phyloP scores from a whole-genome alignment of 2,888 invertebrate genomes.

The Ophraella communa region DNA sequence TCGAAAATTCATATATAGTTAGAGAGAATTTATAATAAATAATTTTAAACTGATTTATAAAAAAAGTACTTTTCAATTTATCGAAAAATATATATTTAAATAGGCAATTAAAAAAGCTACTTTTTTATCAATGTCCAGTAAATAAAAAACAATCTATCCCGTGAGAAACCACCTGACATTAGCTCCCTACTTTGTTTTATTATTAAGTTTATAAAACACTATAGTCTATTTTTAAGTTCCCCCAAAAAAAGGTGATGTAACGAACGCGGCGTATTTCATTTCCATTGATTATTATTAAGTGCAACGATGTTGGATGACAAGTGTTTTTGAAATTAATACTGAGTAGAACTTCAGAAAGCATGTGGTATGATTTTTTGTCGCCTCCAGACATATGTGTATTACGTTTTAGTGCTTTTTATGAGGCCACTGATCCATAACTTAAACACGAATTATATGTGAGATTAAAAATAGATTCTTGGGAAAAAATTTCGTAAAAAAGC shows the following conservation, averaged over 20 bases:
- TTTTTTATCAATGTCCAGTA: background rate
- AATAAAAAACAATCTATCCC: background rate
- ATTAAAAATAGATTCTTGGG: constrained; percentile 42
- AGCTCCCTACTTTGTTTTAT: background rate
- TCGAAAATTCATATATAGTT: too few species aligned
- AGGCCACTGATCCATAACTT: constrained; percentile 49
- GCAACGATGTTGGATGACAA: constrained; percentile 37
- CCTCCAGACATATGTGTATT: constrained; percentile 45
- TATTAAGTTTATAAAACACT: background rate
- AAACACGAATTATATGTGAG: constrained; percentile 42
- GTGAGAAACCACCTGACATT: background rate
- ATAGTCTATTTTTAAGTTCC: background rate
- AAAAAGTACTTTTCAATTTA: too few species aligned
- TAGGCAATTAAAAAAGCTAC: too few species aligned
- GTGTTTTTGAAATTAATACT: constrained; percentile 48
- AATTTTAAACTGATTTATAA: too few species aligned
- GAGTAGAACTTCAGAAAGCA: constrained; percentile 40
- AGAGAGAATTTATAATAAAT: too few species aligned
- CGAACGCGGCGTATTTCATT: constrained; percentile 23
- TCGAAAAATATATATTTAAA: too few species aligned
- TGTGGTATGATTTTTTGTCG: constrained; percentile 49
- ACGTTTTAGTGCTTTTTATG: constrained; percentile 47
- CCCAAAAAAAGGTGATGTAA: background rate
- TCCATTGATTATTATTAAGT: constrained; percentile 31
- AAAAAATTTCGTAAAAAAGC: constrained; percentile 40